Evolutionary conservation across 2,797 vertebrate genomes (phyloP), one percentile per base, ranked within the genome.

Genomic region (Typhlichthys eigenmanni): DNA sequence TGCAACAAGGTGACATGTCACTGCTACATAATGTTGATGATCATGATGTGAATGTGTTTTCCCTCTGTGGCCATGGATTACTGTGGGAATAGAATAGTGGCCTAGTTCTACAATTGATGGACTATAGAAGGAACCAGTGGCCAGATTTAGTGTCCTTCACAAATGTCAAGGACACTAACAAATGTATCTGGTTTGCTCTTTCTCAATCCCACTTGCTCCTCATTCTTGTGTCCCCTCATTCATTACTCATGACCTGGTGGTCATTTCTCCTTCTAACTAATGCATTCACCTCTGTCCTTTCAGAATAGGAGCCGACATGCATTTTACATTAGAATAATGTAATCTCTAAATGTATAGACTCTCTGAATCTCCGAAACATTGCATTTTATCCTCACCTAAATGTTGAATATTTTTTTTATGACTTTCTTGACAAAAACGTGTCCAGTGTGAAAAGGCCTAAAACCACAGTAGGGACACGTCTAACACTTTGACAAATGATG

Each of bases 41-140:
- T 9, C 34, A 38, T 38, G 8, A 38, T 38, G 34, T 6, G 6
- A 38, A 38, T 43, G 32, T 1, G n/a, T 32, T 17, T 57, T 16
- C 9, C 13, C 52, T 10, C 45, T 24, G 3, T 73, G 63, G 64
- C 52, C 75, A 47, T 64, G 45, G 38, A 74, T 54, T 60, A 63
- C 57, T 75, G 58, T 78, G 62, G 46, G 83, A 71, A 75, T 73
- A 75, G 67, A 75, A 71, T 71, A 62, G 54, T 87, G 87, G 64
- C 86, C 88, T 76, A 85, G 76, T 87, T 91, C 84, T 80, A 87
- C 86, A 85, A 87, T 68, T 63, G 68, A 58, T 69, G 74, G 85
- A 80, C 80, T 78, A 74, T 69, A 76, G 71, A 50, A 75, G 70
- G 74, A 81, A 81, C 24, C 70, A 64, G 70, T 59, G 69, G 80